Evolutionary conservation across 2,888 invertebrate genomes (phyloP), one percentile per base, ranked within the genome.

Genomic region (Cheilosia variabilis): DNA sequence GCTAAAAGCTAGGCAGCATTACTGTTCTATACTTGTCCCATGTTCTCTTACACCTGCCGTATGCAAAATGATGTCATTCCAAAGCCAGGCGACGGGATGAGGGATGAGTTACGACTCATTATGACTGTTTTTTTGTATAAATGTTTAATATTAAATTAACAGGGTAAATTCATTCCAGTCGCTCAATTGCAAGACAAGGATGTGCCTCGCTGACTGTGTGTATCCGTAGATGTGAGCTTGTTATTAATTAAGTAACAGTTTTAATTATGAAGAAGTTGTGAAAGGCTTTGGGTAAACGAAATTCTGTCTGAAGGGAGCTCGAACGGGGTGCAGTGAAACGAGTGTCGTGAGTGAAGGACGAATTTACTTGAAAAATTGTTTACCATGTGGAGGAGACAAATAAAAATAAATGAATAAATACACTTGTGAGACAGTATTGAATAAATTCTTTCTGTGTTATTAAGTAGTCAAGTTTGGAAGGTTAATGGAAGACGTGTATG

Each of bases 221-320:
- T 50, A 31, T 6, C 17, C n/a, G 7, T 27, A 13, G 6, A 22
- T 5, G 22, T 58, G 31, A 19, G 60, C 53, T 17, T n/a, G 34
- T 63, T 57, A 63, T 69, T 78, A 78, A 78, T 78, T 78, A 78
- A 78, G 63, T 53, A 55, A 69, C 78, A 57, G 63, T 78, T 78
- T 63, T 69, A 78, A 69, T 78, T 78, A 78, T 55, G 50, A 63
- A 55, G 41, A 60, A 55, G 55, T 45, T 63, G 22, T 55, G 55
- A 63, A 78, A 63, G 63, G 47, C 55, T 50, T 71, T 55, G 37
- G 37, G 37, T 37, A 37, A 2, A 47, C 58, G 60, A 22, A 47
- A 52, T 71, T 69, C 41, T 78, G 31, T 68, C 53, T 45, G 53
- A 53, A 13, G 17, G 34, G 62, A 69, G 10, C 10, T 3, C 17